These are phyloP conservation scores for Streptopelia turtur DNA, from an alignment of 2,797 vertebrate species.

Conservation along the genomic window DNA sequence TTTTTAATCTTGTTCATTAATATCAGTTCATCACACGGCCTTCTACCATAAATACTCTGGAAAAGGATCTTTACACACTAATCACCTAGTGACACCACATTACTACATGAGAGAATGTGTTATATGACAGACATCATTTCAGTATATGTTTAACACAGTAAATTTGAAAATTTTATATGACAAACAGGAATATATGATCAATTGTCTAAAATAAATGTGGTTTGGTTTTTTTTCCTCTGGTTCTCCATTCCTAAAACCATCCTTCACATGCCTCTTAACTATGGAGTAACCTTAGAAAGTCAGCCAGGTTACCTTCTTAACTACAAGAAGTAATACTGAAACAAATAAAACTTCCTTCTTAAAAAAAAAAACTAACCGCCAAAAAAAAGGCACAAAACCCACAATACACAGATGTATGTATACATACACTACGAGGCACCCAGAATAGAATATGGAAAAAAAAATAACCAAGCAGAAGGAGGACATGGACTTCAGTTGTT, in stretches of 20 bases:
- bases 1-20: neutral
- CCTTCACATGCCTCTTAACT: neutral
- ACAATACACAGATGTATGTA: neutral
- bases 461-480: neutral
- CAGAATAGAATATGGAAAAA: neutral
- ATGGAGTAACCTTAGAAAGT: neutral
- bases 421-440: neutral
- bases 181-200: neutral
- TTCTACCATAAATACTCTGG: neutral
- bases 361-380: neutral
- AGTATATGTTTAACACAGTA: neutral
- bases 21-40: neutral
- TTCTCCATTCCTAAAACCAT: neutral
- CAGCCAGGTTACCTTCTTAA: neutral
- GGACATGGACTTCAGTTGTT: neutral
- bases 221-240: neutral
- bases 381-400: neutral
- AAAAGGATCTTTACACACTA: neutral
- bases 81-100: neutral
- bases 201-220: neutral
- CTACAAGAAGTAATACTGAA: neutral
- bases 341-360: neutral
- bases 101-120: fast-evolving
- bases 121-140: neutral
- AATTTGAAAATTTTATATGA: neutral